phyloP scores from a whole-genome alignment of 2,113 vertebrate genomes.

The Dryoscopus gambensis region DNA sequence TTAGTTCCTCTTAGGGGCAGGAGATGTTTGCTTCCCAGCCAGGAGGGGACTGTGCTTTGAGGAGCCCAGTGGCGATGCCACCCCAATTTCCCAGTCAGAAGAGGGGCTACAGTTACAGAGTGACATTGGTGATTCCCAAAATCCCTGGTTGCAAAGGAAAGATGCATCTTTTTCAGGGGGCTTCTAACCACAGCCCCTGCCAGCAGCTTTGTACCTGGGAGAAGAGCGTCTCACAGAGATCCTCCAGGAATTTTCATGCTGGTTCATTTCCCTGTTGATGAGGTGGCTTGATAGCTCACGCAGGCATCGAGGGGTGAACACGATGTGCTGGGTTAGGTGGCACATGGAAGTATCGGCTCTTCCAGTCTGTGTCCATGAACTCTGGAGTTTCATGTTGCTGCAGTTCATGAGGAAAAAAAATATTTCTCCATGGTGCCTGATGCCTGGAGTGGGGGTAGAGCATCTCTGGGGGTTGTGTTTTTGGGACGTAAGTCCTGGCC shows the following conservation, averaged over 20 bases:
- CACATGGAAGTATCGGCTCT: not conserved
- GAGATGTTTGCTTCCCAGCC: not conserved
- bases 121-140: fast-evolving
- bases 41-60: not conserved
- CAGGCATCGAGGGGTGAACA: not conserved
- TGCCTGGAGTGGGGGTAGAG: not conserved
- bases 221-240: not conserved
- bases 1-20: not conserved
- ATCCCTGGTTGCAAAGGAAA: not conserved
- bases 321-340: not conserved
- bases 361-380: fast-evolving
- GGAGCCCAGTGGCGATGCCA: fast-evolving
- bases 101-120: not conserved
- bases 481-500: not conserved
- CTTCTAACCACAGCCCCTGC: not conserved
- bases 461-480: not conserved
- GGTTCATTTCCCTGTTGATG: not conserved
- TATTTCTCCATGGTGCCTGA: fast-evolving
- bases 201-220: not conserved
- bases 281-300: fast-evolving
- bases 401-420: not conserved
- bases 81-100: fast-evolving
- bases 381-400: not conserved
- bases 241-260: fast-evolving
- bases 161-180: not conserved